Base-by-base conservation (phyloP, 2,888 invertebrate genomes). In the Euzophera pinguis region DNA sequence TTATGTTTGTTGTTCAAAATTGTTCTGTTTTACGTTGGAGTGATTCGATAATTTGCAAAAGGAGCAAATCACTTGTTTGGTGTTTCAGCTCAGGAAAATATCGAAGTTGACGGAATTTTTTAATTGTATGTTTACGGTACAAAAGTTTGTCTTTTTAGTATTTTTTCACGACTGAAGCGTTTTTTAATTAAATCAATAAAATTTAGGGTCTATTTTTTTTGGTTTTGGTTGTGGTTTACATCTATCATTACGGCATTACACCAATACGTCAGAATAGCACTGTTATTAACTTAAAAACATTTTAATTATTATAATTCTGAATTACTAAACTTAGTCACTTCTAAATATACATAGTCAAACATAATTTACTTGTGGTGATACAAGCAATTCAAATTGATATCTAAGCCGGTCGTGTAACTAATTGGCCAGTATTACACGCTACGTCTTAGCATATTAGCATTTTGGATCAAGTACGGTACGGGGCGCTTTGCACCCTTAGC, bases 1-100 rank as follows among this genome's bases (percentile, higher is more conserved):
- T 45, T 45, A 45, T 45, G 45, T 48, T 22, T 48, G 37, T 48
- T 48, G 37, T 37, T 48, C 22, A 48, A 48, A 48, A 34, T 37
- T 48, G 37, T 48, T 48, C 37, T 6, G 39, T 48, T 35, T 48
- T 48, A 37, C 37, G 47, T 35, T 22, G 47, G 47, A 37, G 37
- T 37, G 47, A 48, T 48, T 48, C 45, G 34, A 32, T 45, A 29
- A 32, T 14, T 32, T 16, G 6, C 32, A 45, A 45, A 45, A 32
- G 45, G 4, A 34, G n/a, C 10, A 10, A 16, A 32, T 16, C 2
- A 32, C 12, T 32, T 10, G 16, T 32, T 32, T 14, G 5, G 13
- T 7, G 14, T 29, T 43, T 17, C 16, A 13, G 29, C 12, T 12
- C 32, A 45, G 14, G 16, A 34, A 29, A 45, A 32, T 43, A 45